Evolutionary conservation across 2,797 vertebrate genomes (phyloP).

Genomic region (Trachops cirrhosus): DNA sequence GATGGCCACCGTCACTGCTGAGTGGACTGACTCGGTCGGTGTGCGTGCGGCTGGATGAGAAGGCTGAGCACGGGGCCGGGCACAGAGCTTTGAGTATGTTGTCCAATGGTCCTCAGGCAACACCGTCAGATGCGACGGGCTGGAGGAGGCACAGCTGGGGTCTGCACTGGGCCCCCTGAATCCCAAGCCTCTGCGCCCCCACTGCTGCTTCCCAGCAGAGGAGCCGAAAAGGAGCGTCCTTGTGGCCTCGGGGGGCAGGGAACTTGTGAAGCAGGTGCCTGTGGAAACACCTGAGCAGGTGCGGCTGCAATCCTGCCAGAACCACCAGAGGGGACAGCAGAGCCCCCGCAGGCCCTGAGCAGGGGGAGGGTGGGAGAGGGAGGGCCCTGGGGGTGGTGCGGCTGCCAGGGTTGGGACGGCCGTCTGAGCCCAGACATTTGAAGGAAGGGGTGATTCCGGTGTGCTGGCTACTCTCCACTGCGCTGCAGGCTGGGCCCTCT

Average conservation of each 20-base stretch:
- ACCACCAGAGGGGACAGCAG: neutral
- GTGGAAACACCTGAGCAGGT: neutral
- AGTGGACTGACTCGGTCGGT: neutral
- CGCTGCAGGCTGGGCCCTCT: neutral
- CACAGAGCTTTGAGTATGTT: neutral
- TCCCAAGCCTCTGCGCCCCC: too few species aligned
- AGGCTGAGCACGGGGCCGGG: neutral
- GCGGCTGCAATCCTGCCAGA: neutral
- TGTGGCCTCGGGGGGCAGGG: neutral
- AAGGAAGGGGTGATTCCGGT: neutral
- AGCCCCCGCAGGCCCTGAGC: neutral
- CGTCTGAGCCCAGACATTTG: neutral
- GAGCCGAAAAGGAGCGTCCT: neutral
- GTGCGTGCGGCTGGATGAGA: neutral
- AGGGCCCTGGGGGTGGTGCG: neutral
- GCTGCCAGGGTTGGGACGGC: neutral
- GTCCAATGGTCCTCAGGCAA: neutral
- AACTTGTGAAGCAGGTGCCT: neutral
- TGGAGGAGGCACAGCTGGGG: neutral
- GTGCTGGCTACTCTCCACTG: fast-evolving
- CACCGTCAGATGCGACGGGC: neutral
- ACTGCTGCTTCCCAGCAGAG: neutral
- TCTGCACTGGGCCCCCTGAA: neutral
- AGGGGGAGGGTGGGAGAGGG: neutral
- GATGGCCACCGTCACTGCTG: neutral